Evolutionary conservation across 2,888 invertebrate genomes (phyloP).

Genomic region (Drosophila prolongata): DNA sequence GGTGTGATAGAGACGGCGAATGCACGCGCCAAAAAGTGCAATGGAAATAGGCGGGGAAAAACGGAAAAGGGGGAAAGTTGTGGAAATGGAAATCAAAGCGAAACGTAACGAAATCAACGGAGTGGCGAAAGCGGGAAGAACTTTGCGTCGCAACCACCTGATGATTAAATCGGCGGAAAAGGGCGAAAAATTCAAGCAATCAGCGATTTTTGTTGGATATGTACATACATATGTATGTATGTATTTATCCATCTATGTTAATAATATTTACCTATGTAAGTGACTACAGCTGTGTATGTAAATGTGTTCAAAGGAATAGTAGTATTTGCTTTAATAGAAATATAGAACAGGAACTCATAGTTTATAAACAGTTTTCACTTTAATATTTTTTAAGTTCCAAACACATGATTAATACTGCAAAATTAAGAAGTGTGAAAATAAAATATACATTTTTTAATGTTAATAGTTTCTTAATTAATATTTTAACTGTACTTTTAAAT

Average conservation of each 20-base stretch:
- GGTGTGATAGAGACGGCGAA: conserved; percentile 16
- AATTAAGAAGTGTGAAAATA: too few species aligned
- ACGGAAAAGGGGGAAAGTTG: background rate
- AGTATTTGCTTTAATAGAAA: too few species aligned
- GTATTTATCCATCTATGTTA: background rate
- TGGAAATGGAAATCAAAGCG: conserved; percentile 41
- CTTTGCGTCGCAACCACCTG: conserved; percentile 33
- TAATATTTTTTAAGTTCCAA: too few species aligned
- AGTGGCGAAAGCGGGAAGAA: conserved; percentile 29
- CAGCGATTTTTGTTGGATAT: background rate
- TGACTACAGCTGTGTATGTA: background rate
- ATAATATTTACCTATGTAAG: background rate
- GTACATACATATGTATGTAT: too few species aligned
- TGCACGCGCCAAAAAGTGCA: conserved; percentile 50
- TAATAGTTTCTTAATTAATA: too few species aligned
- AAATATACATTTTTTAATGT: too few species aligned
- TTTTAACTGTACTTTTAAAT: too few species aligned
- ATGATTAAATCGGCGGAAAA: conserved; percentile 8
- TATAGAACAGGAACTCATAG: too few species aligned
- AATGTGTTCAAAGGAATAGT: too few species aligned
- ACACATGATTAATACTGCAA: too few species aligned
- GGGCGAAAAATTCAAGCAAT: conserved; percentile 1
- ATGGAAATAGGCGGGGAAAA: conserved; percentile 10
- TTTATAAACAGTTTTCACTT: too few species aligned
- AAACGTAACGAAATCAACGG: conserved; percentile 31